Conservation (phyloP, 53 echinoderm and acorn worm species). For the Holothuria leucospilota region DNA sequence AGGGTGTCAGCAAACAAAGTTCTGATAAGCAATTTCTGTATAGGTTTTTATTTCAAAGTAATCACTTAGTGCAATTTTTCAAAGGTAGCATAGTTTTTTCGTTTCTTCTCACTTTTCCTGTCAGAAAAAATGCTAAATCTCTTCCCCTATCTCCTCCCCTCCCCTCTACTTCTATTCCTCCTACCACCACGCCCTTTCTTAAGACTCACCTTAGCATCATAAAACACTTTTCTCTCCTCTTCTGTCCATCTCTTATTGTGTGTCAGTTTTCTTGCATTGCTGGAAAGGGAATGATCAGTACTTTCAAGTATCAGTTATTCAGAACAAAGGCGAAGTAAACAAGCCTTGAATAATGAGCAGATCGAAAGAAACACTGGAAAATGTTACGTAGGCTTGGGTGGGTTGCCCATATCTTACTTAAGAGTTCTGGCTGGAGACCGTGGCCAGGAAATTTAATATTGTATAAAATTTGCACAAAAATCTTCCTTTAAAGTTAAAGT, state of each 20-base stretch:
- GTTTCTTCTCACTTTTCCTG: background rate
- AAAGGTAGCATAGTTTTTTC: background rate
- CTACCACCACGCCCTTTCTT: background rate
- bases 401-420: too few species aligned
- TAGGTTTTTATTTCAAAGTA: too few species aligned
- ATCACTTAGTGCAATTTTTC: too few species aligned
- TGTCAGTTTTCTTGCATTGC: background rate
- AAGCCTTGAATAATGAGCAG: too few species aligned
- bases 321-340: background rate
- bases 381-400: too few species aligned
- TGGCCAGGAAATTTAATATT: too few species aligned
- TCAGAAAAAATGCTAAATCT: background rate
- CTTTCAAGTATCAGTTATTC: background rate
- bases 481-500: too few species aligned
- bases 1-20: too few species aligned
- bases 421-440: too few species aligned
- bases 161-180: background rate
- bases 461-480: too few species aligned
- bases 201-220: slow-evolving; percentile 63
- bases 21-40: too few species aligned
- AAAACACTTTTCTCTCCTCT: slow-evolving; percentile 58
- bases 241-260: slow-evolving; percentile 62
- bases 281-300: background rate
- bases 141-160: background rate
- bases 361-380: too few species aligned